These are phyloP conservation scores for Hyles lineata DNA, from an alignment of 2,888 invertebrate genomes.

Conservation along the genomic window DNA sequence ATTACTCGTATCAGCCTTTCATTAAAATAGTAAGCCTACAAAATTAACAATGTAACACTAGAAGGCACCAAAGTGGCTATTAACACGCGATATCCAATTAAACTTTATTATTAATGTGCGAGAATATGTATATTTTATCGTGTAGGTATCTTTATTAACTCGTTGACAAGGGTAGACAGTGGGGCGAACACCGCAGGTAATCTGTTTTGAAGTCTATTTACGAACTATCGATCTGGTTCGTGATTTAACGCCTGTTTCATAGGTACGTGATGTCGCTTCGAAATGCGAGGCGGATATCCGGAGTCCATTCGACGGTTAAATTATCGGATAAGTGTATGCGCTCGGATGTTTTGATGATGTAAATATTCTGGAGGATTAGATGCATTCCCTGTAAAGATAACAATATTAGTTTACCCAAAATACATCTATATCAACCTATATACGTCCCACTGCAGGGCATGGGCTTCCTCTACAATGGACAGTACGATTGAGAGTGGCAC, in stretches of 20 bases:
- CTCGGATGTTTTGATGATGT: background rate
- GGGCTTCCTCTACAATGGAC: no score
- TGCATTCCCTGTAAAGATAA: no score
- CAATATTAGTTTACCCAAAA: no score
- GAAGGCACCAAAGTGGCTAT: background rate
- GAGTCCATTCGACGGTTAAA: background rate
- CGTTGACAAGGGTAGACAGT: constrained; percentile 45
- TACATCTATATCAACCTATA: no score
- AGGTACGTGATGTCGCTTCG: background rate
- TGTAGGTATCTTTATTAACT: constrained; percentile 38
- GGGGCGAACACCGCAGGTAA: constrained; percentile 34
- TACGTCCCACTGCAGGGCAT: no score
- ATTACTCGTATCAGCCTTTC: background rate
- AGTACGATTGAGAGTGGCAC: no score
- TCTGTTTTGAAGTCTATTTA: constrained; percentile 34
- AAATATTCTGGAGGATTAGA: background rate
- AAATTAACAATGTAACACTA: constrained; percentile 20
- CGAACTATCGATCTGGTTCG: background rate
- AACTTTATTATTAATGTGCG: constrained; percentile 25
- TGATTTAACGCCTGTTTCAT: background rate
- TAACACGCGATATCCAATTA: constrained; percentile 27
- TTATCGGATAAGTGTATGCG: background rate
- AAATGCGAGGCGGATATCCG: background rate
- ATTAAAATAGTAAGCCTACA: constrained; percentile 16
- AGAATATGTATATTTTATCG: constrained; percentile 21